Evolutionary conservation across 53 echinoderm and acorn worm genomes (phyloP).

Genomic region (Echinarachnius parma): DNA sequence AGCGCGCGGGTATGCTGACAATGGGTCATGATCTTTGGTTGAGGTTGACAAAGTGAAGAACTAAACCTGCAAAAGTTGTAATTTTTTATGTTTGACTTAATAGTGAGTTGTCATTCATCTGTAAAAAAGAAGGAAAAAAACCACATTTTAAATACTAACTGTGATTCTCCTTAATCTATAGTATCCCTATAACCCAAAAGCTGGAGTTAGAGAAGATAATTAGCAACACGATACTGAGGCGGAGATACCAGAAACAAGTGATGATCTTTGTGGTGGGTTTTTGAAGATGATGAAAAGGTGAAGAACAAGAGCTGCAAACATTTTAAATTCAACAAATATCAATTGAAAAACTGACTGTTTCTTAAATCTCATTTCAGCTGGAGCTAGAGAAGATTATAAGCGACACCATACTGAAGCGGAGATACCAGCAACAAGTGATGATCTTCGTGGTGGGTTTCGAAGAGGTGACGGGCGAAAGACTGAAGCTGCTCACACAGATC

Average conservation of each 20-base stretch:
- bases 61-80: no score
- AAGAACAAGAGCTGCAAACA: slow-evolving; percentile 75
- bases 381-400: slow-evolving; percentile 96
- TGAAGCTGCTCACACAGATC: slow-evolving; percentile 86
- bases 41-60: no score
- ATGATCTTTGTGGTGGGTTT: slow-evolving; percentile 96
- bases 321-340: no score
- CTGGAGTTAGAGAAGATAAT: slow-evolving; percentile 99
- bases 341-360: no score
- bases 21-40: no score
- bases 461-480: slow-evolving; percentile 64
- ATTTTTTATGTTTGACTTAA: no score
- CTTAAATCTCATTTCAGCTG: slow-evolving; percentile 70
- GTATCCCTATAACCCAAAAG: no score
- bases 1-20: no score
- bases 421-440: slow-evolving; percentile 94
- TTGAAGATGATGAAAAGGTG: slow-evolving; percentile 63
- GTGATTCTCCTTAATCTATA: no score
- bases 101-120: no score
- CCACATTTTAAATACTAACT: no score
- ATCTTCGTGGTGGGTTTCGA: slow-evolving; percentile 96
- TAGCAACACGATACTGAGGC: slow-evolving; percentile 87
- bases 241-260: slow-evolving; percentile 91
- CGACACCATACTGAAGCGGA: slow-evolving; percentile 88
- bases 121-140: no score